A percentile compares a stretch with the other conserved stretches of the same genome.
These are phyloP conservation scores for Bostrychus sinensis DNA, from an alignment of 2,113 vertebrate species.

Conservation along the genomic window DNA sequence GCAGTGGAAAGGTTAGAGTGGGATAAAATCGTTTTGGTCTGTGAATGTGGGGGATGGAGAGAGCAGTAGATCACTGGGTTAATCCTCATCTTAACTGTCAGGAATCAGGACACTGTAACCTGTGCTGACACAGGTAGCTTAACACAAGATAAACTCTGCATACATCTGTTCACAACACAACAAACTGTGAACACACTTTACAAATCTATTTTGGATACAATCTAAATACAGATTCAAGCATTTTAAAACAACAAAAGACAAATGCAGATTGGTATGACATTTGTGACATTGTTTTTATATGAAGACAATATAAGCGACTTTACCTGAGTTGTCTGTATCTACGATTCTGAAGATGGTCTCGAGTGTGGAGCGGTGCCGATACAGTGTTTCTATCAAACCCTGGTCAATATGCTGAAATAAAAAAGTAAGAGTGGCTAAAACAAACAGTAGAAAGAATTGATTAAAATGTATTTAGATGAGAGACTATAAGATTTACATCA, in stretches of 20 bases:
- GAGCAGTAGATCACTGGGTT: slow-evolving; percentile 62
- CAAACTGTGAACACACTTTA: slow-evolving; percentile 17
- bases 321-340: slow-evolving; percentile 93
- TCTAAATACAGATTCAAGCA: too few species aligned
- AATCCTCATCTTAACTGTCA: slow-evolving; percentile 50
- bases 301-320: slow-evolving; percentile 8
- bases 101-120: slow-evolving; percentile 28
- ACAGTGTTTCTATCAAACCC: slow-evolving; percentile 88
- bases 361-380: slow-evolving; percentile 90
- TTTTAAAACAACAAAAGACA: too few species aligned
- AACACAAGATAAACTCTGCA: slow-evolving; percentile 6
- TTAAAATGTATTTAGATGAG: too few species aligned
- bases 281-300: too few species aligned
- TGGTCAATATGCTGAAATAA: slow-evolving; percentile 86
- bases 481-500: slow-evolving; percentile 60
- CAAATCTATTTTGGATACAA: too few species aligned
- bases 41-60: neutral
- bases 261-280: too few species aligned
- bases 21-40: neutral
- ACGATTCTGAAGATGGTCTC: slow-evolving; percentile 96
- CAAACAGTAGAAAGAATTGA: neutral
- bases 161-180: slow-evolving; percentile 5
- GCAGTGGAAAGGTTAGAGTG: neutral
- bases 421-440: neutral
- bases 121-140: slow-evolving; percentile 39